These are phyloP conservation scores for Otocyon megalotis DNA, from an alignment of 2,113 vertebrate genomes.

Conservation along the genomic window DNA sequence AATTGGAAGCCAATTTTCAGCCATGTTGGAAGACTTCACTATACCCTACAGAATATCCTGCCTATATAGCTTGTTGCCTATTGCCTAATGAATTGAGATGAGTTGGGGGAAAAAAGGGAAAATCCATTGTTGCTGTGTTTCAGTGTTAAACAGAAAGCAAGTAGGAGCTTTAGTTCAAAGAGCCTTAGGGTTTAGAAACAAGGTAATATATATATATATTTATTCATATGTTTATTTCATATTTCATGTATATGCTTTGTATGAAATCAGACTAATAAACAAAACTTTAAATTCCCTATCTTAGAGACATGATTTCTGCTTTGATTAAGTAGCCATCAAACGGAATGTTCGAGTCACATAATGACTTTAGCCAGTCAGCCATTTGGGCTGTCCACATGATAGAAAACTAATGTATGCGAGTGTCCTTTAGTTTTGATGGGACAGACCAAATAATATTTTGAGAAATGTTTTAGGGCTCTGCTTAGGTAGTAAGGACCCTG, in stretches of 20 bases:
- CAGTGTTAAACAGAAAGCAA: slow-evolving; percentile 2
- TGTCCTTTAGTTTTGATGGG: background rate
- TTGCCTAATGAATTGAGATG: background rate
- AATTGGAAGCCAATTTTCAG: background rate
- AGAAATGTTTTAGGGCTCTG: slow-evolving; percentile 19
- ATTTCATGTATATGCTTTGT: background rate
- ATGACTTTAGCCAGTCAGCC: background rate
- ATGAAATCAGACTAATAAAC: slow-evolving; percentile 28
- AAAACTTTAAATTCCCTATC: background rate
- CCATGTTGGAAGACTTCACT: background rate
- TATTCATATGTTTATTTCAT: background rate
- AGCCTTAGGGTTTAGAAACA: background rate
- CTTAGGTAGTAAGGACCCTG: background rate
- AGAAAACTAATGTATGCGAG: slow-evolving; percentile 3
- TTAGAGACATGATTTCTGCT: background rate
- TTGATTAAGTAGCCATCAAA: slow-evolving; percentile 4
- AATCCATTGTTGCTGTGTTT: background rate
- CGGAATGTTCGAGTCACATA: background rate
- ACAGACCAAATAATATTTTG: slow-evolving; percentile 20
- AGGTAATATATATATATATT: background rate
- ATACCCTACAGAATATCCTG: background rate
- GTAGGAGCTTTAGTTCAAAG: background rate
- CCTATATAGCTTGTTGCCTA: background rate
- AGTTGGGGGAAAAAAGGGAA: background rate
- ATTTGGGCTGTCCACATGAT: background rate